Evolutionary conservation across 2,797 vertebrate genomes (phyloP).

Genomic region (Odontamblyopus rebecca): DNA sequence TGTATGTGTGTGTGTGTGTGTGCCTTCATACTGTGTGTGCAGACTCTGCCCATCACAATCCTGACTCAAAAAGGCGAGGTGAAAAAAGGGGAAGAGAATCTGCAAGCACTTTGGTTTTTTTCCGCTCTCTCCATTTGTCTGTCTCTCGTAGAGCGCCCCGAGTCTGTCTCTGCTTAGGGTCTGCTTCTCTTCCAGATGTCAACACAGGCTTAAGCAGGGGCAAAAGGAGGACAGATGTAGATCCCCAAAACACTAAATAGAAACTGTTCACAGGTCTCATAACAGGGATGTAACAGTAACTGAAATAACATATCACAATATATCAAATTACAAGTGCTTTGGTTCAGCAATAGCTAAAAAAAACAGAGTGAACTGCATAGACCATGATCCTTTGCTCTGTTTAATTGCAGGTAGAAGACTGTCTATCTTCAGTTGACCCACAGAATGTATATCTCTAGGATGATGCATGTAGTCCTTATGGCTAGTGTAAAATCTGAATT

Average conservation of each 20-base stretch:
- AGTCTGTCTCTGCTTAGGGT: slow-evolving; percentile 36
- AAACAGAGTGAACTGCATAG: too few species aligned
- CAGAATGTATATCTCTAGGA: too few species aligned
- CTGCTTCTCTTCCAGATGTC: slow-evolving; percentile 39
- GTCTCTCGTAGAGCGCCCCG: slow-evolving; percentile 26
- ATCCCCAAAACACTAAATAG: slow-evolving; percentile 25
- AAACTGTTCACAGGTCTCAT: slow-evolving; percentile 5
- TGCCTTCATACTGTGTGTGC: slow-evolving; percentile 3
- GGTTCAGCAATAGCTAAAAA: too few species aligned
- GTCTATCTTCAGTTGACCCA: background rate
- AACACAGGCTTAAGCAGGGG: slow-evolving; percentile 23
- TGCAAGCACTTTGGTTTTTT: slow-evolving; percentile 55
- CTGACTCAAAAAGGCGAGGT: slow-evolving; percentile 22
- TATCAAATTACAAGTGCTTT: too few species aligned
- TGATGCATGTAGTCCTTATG: background rate
- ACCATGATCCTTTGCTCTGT: too few species aligned
- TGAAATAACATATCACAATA: too few species aligned
- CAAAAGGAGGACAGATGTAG: slow-evolving; percentile 23
- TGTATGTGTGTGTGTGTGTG: too few species aligned
- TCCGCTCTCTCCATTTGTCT: slow-evolving; percentile 52
- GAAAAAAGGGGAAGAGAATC: slow-evolving; percentile 59
- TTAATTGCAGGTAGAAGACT: too few species aligned
- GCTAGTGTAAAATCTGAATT: background rate
- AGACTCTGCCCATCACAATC: slow-evolving; percentile 48
- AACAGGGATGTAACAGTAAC: too few species aligned